Evolutionary conservation across 2,888 invertebrate species (phyloP), one percentile per base, ranked within the genome.

Genomic region (Cheilosia vulpina): DNA sequence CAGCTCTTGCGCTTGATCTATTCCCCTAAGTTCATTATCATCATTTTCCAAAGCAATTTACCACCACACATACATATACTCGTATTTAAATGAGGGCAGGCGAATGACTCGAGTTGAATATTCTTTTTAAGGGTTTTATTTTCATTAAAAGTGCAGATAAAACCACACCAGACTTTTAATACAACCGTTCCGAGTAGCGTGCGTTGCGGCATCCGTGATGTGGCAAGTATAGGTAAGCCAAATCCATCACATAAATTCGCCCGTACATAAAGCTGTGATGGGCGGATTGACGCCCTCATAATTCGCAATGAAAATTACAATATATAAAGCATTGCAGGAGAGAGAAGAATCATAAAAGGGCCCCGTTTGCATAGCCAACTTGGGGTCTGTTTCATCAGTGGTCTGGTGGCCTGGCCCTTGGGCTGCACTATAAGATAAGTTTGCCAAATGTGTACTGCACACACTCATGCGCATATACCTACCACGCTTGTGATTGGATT

Each of bases 201-300:
- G 24, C 47, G 62, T 53, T 43, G 21, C 21, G 55, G 55, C 47
- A 41, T 47, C 41, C 38, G 45, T 31, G 62, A 34, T 34, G 76
- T 62, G 62, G 60, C 71, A 50, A 38, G 45, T 47, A 47, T 66
- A 53, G 68, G 72, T 77, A 72, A 84, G 72, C 50, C 60, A 85
- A 85, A 85, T 85, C 80, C 85, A 85, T 85, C 85, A 76, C 71
- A 85, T 85, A 81, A 80, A 81, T 81, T 80, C 76, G 62, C 81
- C 66, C 85, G 72, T 81, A 85, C 81, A 81, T 85, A 81, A 85
- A 81, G 81, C 68, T 81, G 85, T 81, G 81, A 85, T 85, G 81
- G 81, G 81, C 81, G 82, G 87, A 87, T 82, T 87, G 87, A 87
- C 87, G 87, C 87, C 87, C 87, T 82, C 87, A 87, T 87, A 87